These are phyloP conservation scores for Agapetus fuscipes DNA, from an alignment of 2,888 invertebrate species.

Conservation along the genomic window DNA sequence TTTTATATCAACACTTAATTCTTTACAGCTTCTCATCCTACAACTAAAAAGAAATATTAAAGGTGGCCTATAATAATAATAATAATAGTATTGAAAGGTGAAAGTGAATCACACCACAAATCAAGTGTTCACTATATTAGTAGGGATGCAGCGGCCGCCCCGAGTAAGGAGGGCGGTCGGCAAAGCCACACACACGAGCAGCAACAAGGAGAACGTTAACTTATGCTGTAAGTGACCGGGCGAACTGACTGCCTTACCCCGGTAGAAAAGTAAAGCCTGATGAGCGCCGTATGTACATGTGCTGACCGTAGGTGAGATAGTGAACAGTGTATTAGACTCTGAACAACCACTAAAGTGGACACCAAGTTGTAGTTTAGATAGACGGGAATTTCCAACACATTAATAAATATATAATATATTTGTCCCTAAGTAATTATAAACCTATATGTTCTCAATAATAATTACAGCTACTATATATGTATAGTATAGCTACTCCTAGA, in stretches of 20 bases:
- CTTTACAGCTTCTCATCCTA: constrained; percentile 21
- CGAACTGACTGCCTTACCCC: no score
- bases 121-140: constrained; percentile 17
- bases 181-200: constrained; percentile 3
- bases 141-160: constrained; percentile 1
- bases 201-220: no score
- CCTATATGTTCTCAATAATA: constrained; percentile 21
- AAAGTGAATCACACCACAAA: constrained; percentile 20
- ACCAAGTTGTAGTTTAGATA: constrained; percentile 17
- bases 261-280: no score
- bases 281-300: no score
- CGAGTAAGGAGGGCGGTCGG: not conserved
- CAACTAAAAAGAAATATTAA: constrained; percentile 21
- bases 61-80: constrained; percentile 21
- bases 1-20: constrained; percentile 23
- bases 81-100: constrained; percentile 21
- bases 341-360: no score
- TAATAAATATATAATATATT: constrained; percentile 22
- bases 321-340: no score
- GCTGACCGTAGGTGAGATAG: no score
- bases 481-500: constrained; percentile 21
- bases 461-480: constrained; percentile 22
- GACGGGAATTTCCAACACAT: constrained; percentile 21
- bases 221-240: no score
- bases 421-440: constrained; percentile 20